Percentiles rank a stretch among this genome's conserved stretches.
Evolutionary conservation across 2,113 vertebrate genomes (phyloP).

Genomic region (Okapia johnstoni): DNA sequence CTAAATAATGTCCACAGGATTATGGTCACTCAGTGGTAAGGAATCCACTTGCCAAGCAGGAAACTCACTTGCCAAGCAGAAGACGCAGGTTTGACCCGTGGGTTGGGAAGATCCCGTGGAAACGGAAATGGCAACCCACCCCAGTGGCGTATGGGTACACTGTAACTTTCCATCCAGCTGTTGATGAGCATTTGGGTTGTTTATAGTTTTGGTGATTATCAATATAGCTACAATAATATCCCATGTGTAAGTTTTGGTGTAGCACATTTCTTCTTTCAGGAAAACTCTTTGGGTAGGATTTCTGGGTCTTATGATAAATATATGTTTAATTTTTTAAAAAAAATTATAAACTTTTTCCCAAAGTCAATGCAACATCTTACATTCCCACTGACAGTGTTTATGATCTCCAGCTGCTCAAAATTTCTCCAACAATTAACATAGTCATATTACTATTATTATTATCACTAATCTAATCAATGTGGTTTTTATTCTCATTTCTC

Average conservation of each 20-base stretch:
- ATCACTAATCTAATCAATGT: not conserved
- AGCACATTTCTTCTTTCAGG: not conserved
- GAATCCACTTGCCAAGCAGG: not conserved
- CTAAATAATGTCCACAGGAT: not conserved
- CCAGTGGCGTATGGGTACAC: not conserved
- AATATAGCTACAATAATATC: not conserved
- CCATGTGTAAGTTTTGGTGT: not conserved
- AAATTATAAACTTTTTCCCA: not conserved
- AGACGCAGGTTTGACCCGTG: fast-evolving
- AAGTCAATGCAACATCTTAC: not conserved
- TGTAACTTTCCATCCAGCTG: not conserved
- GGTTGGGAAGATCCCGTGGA: not conserved
- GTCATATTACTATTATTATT: not conserved
- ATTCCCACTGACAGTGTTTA: fast-evolving
- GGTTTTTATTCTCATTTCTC: not conserved
- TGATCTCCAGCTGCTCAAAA: not conserved
- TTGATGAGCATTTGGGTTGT: too few species aligned
- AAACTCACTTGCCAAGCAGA: not conserved
- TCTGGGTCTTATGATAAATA: not conserved
- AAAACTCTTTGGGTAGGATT: not conserved
- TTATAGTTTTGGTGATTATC: not conserved
- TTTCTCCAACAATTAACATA: not conserved
- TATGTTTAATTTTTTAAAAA: not conserved
- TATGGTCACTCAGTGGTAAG: not conserved
- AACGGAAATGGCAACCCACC: fast-evolving